Percentiles rank a stretch among this genome's conserved stretches.
Evolutionary conservation across 2,797 vertebrate genomes (phyloP).

Genomic region (Sparus aurata): DNA sequence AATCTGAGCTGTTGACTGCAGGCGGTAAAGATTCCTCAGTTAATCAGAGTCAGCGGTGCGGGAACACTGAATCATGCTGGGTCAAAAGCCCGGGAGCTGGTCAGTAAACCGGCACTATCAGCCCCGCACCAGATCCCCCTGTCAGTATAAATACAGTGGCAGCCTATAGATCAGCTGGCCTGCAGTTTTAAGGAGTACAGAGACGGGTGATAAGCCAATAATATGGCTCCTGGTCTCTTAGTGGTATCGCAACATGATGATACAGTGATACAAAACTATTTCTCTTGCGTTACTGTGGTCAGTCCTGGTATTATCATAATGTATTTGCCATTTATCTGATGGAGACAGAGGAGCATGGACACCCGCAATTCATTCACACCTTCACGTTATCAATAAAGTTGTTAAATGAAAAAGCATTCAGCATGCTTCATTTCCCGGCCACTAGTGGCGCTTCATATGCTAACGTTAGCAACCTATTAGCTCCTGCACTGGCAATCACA

Average conservation of each 20-base stretch:
- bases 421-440: no score
- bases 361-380: no score
- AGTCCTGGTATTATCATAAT: no score
- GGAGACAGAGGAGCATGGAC: no score
- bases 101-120: slow-evolving; percentile 52
- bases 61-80: slow-evolving; percentile 53
- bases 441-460: no score
- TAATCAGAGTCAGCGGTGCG: slow-evolving; percentile 67
- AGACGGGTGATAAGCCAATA: not conserved
- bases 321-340: no score
- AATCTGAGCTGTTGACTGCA: slow-evolving; percentile 51
- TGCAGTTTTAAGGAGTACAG: not conserved
- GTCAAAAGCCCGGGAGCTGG: slow-evolving; percentile 54
- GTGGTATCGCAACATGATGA: not conserved
- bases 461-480: no score
- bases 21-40: slow-evolving; percentile 58
- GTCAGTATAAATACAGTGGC: slow-evolving; percentile 30
- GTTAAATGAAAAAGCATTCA: no score
- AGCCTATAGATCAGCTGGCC: not conserved
- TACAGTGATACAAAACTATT: no score
- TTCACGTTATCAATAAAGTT: no score
- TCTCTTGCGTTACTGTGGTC: no score
- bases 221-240: not conserved
- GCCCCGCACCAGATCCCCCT: slow-evolving; percentile 19
- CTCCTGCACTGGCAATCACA: no score